Base-by-base conservation (phyloP, 1,140 invertebrate genomes). In the Coboldia fuscipes region DNA sequence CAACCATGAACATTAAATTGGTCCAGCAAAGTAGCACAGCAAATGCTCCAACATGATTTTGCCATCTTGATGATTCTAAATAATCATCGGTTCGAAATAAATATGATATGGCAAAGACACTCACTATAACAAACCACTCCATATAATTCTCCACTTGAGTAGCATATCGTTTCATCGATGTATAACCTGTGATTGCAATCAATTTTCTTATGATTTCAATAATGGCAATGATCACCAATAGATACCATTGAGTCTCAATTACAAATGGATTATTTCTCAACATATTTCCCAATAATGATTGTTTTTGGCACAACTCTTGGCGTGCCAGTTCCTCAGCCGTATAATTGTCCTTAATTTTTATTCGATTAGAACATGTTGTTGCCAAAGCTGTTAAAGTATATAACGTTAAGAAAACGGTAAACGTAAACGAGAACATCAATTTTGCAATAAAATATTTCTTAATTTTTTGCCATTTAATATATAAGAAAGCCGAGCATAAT, bases 391-490 rank as follows among this genome's bases (percentile, higher is more conserved):
- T 75, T 44, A 80, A 58, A 13, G 82, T 75, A 53, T 79, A 82
- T 2, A 75, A 50, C 1, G 76, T 78, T 3, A 84, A 60, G 41
- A 78, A 74, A 10, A 83, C 48, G 34, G 82, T 72, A 46, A 82
- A 84, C 26, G 80, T 65, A 34, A 80, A 68, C 50, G 77, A 83
- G 43, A 85, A 72, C 28, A 84, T 62, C 35, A 84, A 56, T 37
- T 78, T 62, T 1, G 72, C 75, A 4, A 82, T 70, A 45, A 84
- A 84, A 45, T 82, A 84, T 51, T 80, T 78, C n/a, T 79, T 62
- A 39, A 88, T 83, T 50, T 83, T 82, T 41, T 81, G 72, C 82
- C 82, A 88, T 50, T 85, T 84, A 12, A 84, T 64, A 45, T 83
- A 71, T 0, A 85, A 51, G 50, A 85, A 85, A 0, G 79, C 78